Conservation (phyloP, 2,888 invertebrate genomes). For the Augiades crinisus region DNA sequence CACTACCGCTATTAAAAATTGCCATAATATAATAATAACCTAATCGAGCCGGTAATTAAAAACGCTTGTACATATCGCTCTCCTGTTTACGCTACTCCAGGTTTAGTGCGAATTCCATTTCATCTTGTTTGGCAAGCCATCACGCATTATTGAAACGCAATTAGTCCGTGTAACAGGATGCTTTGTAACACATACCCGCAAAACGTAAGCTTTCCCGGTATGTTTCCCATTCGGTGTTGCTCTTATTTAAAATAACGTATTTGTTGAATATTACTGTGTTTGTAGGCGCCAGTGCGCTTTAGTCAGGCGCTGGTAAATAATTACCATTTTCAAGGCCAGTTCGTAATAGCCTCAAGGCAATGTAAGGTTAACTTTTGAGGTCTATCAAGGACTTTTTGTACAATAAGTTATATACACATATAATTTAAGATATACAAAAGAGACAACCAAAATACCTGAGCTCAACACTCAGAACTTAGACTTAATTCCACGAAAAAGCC, state of each 20-base stretch:
- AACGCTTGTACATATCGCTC: too few relatives aligned
- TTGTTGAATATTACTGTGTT: slow-evolving; percentile 35
- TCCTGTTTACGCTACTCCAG: too few relatives aligned
- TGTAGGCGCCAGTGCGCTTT: slow-evolving; percentile 13
- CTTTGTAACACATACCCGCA: slow-evolving; percentile 36
- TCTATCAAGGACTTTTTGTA: too few relatives aligned
- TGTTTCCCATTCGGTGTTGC: slow-evolving; percentile 27
- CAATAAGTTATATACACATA: too few relatives aligned
- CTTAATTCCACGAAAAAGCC: too few relatives aligned
- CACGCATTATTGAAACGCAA: slow-evolving; percentile 33
- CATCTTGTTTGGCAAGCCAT: slow-evolving; percentile 25
- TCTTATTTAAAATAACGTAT: slow-evolving; percentile 8
- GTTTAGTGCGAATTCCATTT: slow-evolving; percentile 10
- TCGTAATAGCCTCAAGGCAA: not conserved
- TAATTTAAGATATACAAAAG: too few relatives aligned
- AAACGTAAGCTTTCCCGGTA: slow-evolving; percentile 33
- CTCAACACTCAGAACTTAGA: too few relatives aligned
- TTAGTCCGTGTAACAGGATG: slow-evolving; percentile 41
- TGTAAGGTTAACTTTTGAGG: too few relatives aligned
- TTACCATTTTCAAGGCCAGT: not conserved
- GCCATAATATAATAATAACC: too few relatives aligned
- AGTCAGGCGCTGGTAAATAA: slow-evolving; percentile 4
- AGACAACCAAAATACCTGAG: too few relatives aligned
- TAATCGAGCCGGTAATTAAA: too few relatives aligned
- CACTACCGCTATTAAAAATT: too few relatives aligned